Percentiles rank a stretch among this genome's conserved stretches.
These are phyloP conservation scores for Rana temporaria DNA, from an alignment of 2,113 vertebrate genomes.

Conservation along the genomic window DNA sequence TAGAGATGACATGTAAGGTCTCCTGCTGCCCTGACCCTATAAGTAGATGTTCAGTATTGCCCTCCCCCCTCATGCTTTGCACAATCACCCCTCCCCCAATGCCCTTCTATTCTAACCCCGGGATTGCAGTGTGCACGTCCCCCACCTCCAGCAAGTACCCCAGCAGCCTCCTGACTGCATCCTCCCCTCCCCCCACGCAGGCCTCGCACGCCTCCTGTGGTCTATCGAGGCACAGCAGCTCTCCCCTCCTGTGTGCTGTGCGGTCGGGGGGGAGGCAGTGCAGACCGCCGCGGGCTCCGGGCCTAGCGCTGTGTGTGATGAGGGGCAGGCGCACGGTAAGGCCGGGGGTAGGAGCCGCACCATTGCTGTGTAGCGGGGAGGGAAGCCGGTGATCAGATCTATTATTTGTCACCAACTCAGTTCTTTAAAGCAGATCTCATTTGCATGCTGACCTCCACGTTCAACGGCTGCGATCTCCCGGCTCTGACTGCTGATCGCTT, in stretches of 20 bases:
- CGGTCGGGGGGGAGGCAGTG: conserved; percentile 41
- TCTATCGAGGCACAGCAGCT: background rate
- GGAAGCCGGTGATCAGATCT: conserved; percentile 59
- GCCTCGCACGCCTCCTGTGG: conserved; percentile 41
- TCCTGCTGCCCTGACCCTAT: background rate
- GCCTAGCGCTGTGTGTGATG: conserved; percentile 53
- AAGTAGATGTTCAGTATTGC: background rate
- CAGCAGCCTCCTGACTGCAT: conserved; percentile 24
- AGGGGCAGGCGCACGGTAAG: conserved; percentile 31
- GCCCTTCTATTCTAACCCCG: background rate
- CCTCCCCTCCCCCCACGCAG: conserved; percentile 52
- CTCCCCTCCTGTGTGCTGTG: conserved; percentile 25
- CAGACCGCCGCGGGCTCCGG: conserved; percentile 52
- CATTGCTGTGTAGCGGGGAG: conserved; percentile 23
- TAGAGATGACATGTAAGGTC: too few relatives aligned
- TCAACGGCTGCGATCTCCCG: background rate
- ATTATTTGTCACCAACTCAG: background rate
- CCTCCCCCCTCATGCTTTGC: background rate
- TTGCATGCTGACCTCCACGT: conserved; percentile 24
- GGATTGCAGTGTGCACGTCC: background rate
- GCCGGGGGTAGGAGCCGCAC: conserved; percentile 8
- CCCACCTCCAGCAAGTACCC: background rate
- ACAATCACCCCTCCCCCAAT: background rate
- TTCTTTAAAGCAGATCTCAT: background rate
- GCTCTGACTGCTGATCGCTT: background rate